Conservation (phyloP, 2,113 vertebrate species). For the Micronycteris hirsuta region DNA sequence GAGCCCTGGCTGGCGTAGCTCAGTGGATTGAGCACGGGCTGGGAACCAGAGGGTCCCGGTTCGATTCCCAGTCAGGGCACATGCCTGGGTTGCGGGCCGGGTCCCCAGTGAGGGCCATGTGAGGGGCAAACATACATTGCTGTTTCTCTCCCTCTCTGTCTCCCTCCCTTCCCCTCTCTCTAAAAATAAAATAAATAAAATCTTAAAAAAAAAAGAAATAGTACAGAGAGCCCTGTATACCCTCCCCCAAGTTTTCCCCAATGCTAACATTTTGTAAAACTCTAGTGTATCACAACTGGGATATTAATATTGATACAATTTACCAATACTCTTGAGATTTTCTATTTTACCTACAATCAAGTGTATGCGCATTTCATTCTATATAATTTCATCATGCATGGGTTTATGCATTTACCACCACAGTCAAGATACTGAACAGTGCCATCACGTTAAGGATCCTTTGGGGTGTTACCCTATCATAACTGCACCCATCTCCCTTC, state of each 20-base stretch:
- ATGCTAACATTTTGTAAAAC: background rate
- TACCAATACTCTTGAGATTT: background rate
- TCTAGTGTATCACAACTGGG: background rate
- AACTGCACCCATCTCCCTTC: background rate
- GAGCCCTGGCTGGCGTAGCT: too few species aligned
- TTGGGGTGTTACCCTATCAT: background rate
- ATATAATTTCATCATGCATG: background rate
- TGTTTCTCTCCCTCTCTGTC: too few species aligned
- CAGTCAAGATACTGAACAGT: background rate
- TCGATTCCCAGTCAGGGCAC: too few species aligned
- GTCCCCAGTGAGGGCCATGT: too few species aligned
- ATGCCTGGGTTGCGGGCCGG: too few species aligned
- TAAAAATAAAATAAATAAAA: too few species aligned
- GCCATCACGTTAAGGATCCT: background rate
- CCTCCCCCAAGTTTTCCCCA: background rate
- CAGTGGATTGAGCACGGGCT: too few species aligned
- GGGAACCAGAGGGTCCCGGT: too few species aligned
- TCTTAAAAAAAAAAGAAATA: too few species aligned
- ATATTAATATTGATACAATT: background rate
- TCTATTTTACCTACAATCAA: background rate
- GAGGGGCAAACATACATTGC: too few species aligned
- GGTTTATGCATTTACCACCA: background rate
- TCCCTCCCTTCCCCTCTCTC: too few species aligned
- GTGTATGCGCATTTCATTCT: background rate
- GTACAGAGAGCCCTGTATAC: background rate